Percentiles rank a stretch among this genome's conserved stretches.
Evolutionary conservation across 2,888 invertebrate species (phyloP).

Genomic region (Ormyrus rosae): DNA sequence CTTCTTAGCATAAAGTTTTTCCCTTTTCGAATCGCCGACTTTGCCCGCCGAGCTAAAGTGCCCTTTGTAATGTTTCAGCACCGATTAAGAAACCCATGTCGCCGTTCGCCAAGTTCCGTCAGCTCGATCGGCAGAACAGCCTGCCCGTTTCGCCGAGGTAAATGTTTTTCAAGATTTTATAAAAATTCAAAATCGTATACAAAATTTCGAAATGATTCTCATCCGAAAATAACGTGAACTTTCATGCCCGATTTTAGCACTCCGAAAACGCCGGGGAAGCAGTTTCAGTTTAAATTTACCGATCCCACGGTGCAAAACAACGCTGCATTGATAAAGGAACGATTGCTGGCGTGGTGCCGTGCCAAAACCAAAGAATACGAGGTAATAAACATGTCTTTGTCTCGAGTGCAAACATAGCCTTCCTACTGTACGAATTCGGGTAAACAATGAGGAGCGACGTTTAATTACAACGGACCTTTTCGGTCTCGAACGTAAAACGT

Average conservation of each 20-base stretch:
- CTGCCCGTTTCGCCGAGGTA: conserved; percentile 86
- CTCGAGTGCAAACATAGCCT: conserved; percentile 5
- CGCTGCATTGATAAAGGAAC: conserved; percentile 96
- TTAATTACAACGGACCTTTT: too few relatives aligned
- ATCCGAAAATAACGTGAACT: conserved; percentile 47
- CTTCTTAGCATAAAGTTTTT: conserved; percentile 27
- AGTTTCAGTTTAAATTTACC: conserved; percentile 92
- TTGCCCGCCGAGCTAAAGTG: conserved; percentile 11
- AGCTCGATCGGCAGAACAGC: conserved; percentile 92
- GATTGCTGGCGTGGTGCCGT: conserved; percentile 97
- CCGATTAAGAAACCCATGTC: conserved; percentile 82
- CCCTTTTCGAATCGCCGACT: not conserved
- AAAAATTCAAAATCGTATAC: not conserved
- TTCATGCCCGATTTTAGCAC: conserved; percentile 78
- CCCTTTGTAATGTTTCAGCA: conserved; percentile 67
- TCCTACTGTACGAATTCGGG: too few relatives aligned
- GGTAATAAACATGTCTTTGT: conserved; percentile 79
- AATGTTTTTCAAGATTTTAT: conserved; percentile 66
- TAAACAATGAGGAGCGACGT: too few relatives aligned
- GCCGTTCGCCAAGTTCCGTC: conserved; percentile 93
- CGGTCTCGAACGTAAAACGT: too few relatives aligned
- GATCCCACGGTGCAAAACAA: conserved; percentile 93
- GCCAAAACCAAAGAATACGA: conserved; percentile 98
- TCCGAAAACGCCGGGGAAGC: conserved; percentile 84
- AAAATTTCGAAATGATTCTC: conserved; percentile 27